These are phyloP conservation scores for Sapayoa aenigma DNA, from an alignment of 2,113 vertebrate genomes.

Conservation along the genomic window DNA sequence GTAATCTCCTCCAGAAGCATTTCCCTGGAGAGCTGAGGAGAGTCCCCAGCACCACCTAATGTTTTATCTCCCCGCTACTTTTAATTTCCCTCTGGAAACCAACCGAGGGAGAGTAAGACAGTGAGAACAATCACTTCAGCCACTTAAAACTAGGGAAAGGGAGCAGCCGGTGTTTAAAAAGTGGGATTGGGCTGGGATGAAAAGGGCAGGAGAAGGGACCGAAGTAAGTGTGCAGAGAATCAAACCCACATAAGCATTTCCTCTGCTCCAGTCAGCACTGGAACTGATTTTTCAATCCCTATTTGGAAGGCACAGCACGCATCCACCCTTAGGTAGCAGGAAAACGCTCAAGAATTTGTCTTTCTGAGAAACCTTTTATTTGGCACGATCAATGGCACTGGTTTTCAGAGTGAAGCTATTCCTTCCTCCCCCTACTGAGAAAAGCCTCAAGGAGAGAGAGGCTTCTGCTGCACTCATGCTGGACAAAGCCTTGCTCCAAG, in stretches of 20 bases:
- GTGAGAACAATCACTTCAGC: background rate
- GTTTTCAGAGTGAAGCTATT: background rate
- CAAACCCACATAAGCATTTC: background rate
- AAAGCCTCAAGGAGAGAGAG: background rate
- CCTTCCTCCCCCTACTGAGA: slow-evolving; percentile 42
- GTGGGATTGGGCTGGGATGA: background rate
- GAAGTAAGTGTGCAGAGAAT: background rate
- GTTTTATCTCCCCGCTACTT: background rate
- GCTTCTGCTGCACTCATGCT: accelerated
- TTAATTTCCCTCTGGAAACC: background rate
- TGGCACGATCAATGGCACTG: background rate
- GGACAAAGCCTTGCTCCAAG: background rate
- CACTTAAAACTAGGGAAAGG: background rate
- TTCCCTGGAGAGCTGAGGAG: background rate
- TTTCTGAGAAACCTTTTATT: slow-evolving; percentile 64
- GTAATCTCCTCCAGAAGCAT: background rate
- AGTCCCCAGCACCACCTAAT: accelerated
- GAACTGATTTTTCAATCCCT: background rate
- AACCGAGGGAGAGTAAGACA: accelerated
- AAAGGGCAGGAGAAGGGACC: background rate
- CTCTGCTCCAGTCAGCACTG: background rate
- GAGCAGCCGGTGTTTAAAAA: accelerated
- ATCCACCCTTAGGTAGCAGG: slow-evolving; percentile 31
- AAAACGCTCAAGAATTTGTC: slow-evolving; percentile 38
- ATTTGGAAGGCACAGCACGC: background rate